A percentile compares a stretch with the other conserved stretches of the same genome.
These are phyloP conservation scores for Erpornis zantholeuca DNA, from an alignment of 2,113 vertebrate genomes.

Conservation along the genomic window DNA sequence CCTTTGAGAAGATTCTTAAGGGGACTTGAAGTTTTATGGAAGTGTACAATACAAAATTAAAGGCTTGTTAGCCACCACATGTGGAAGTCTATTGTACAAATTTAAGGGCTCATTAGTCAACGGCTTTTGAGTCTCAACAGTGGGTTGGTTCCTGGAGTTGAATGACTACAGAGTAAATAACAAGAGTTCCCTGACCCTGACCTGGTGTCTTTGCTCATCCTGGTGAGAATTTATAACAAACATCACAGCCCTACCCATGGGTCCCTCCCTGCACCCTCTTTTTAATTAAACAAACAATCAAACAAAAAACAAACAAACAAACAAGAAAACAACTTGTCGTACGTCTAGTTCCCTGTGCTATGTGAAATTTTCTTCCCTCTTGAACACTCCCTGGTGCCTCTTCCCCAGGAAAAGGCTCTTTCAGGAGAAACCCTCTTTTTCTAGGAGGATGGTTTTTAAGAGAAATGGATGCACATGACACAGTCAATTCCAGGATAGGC, in stretches of 20 bases:
- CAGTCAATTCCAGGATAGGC: neutral
- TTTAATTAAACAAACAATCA: neutral
- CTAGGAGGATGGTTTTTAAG: neutral
- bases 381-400: neutral
- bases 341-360: neutral
- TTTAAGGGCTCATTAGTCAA: neutral
- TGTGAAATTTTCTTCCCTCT: neutral
- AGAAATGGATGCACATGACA: neutral
- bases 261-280: neutral
- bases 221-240: neutral
- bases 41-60: neutral
- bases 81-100: neutral
- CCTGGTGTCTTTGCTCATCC: neutral
- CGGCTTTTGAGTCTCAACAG: too few species aligned
- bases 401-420: neutral
- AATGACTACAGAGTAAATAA: neutral
- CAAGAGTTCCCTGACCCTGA: neutral
- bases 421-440: neutral
- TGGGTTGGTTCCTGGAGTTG: neutral
- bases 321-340: neutral
- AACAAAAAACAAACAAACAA: neutral
- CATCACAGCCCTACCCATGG: accelerated
- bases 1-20: neutral
- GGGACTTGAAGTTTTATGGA: neutral
- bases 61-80: neutral